Evolutionary conservation across 2,113 vertebrate genomes (phyloP).

Genomic region (western clawed frog (Xenopus tropicalis)): DNA sequence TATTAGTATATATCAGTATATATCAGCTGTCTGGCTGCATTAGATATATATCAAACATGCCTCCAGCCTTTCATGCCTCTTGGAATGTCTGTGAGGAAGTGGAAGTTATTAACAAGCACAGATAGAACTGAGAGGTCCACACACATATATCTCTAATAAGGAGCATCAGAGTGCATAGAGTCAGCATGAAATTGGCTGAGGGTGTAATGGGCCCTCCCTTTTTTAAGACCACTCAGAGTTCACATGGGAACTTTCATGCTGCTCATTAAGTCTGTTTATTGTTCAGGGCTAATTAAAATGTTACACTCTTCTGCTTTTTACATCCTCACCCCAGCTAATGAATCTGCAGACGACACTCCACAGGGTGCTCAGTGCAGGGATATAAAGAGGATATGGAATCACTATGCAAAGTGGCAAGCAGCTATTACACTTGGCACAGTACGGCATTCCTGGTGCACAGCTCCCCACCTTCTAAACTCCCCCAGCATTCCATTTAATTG

Average conservation of each 20-base stretch:
- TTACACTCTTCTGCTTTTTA: slow-evolving; percentile 66
- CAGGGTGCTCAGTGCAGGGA: slow-evolving; percentile 34
- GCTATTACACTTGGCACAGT: slow-evolving; percentile 38
- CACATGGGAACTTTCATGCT: slow-evolving; percentile 62
- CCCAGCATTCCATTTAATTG: slow-evolving; percentile 38
- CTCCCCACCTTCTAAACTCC: slow-evolving; percentile 25
- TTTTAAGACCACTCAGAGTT: slow-evolving; percentile 60
- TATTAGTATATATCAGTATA: too few species aligned
- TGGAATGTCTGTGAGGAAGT: slow-evolving; percentile 1
- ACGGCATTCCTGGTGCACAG: slow-evolving; percentile 20
- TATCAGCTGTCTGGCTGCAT: too few species aligned
- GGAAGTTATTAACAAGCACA: slow-evolving; percentile 31
- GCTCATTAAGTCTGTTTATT: slow-evolving; percentile 73
- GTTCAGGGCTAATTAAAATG: slow-evolving; percentile 74
- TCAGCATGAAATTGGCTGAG: slow-evolving; percentile 66
- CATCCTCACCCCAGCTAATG: slow-evolving; percentile 63
- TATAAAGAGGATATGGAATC: slow-evolving; percentile 26
- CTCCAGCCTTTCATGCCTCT: too few species aligned
- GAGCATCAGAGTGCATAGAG: slow-evolving; percentile 37
- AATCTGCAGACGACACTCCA: slow-evolving; percentile 56
- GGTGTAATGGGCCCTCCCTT: slow-evolving; percentile 61
- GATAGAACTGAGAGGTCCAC: slow-evolving; percentile 21
- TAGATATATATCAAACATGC: too few species aligned
- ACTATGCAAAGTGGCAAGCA: slow-evolving; percentile 22
- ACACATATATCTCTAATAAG: slow-evolving; percentile 39